Base-by-base conservation (phyloP, 2,797 vertebrate species). In the Tangara arthus region DNA sequence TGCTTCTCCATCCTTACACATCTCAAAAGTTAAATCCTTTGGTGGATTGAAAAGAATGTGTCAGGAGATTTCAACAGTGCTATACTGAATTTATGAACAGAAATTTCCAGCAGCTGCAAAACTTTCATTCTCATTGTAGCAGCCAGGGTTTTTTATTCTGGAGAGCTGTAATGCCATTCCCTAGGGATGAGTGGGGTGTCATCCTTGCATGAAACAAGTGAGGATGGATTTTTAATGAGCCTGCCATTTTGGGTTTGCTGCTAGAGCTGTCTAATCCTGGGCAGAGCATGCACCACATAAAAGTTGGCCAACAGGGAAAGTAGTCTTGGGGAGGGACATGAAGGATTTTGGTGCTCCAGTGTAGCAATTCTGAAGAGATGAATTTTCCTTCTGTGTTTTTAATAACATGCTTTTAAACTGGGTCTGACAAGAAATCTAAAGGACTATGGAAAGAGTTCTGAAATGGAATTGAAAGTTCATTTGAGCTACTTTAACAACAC, bases 231-330 rank as follows among this genome's bases (percentile, higher is more conserved):
- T 68, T 68, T 72, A 21, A 28, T 13, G 30, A 94, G 34, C 19
- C 3, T 27, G 46, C n/a, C 3, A 34, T 68, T 75, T 71, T 28
- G 26, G 10, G 24, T 39, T 57, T 53, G 16, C 34, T 81, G 13
- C n/a, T 79, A 53, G 15, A 49, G 13, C 41, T 65, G 7, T 44
- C 37, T 57, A 56, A 42, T 6, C 17, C 28, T 11, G 66, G 30
- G 20, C 27, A 1, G 6, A 30, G 7, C 9, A 56, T 32, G 8
- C 5, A 30, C 2, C 24, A 34, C n/a, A 3, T 27, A 39, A 71
- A 79, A 2, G 2, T 6, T 57, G 37, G 50, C 14, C 47, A 30
- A 1, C 1, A 0, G 2, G 30, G 26, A 56, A 12, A 34, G 34
- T 32, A 70, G 8, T 81, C 5, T 8, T 12, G 3, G 15, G 15